Conservation (phyloP, 2,888 invertebrate genomes). For the Drosophila atripex region DNA sequence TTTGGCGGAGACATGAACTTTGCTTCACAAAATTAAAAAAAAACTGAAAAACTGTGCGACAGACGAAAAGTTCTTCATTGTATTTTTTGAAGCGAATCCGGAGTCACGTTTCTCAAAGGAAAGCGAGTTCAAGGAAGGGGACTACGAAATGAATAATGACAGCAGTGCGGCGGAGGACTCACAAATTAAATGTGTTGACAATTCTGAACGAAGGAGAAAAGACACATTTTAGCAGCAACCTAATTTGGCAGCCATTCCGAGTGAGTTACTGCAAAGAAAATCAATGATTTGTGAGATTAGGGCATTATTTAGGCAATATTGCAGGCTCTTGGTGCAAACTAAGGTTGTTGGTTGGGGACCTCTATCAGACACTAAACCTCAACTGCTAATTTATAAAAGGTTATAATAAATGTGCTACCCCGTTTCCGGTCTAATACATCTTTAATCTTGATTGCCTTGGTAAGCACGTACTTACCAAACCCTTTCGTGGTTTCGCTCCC, state of each 20-base stretch:
- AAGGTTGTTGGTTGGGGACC: neutral
- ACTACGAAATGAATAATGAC: slow-evolving; percentile 3
- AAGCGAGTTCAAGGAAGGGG: slow-evolving; percentile 1
- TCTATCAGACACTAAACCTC: neutral
- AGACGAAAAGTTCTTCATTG: slow-evolving; percentile 15
- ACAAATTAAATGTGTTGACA: slow-evolving; percentile 32
- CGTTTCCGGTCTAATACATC: slow-evolving; percentile 8
- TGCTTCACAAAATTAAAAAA: slow-evolving; percentile 34
- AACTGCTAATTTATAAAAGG: neutral
- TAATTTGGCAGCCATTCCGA: slow-evolving; percentile 1
- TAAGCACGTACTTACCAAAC: slow-evolving; percentile 26
- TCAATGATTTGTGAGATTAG: slow-evolving; percentile 1
- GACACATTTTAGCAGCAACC: neutral
- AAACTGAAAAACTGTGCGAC: neutral
- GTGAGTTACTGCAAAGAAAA: neutral
- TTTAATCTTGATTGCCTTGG: slow-evolving; percentile 23
- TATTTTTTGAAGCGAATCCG: slow-evolving; percentile 6
- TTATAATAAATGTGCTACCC: slow-evolving; percentile 4
- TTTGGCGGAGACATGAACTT: slow-evolving; percentile 51
- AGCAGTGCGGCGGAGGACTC: slow-evolving; percentile 8
- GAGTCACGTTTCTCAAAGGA: slow-evolving; percentile 34
- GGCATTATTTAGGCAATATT: neutral
- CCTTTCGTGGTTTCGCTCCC: slow-evolving; percentile 22
- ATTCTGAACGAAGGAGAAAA: neutral
- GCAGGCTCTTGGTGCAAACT: no score